Conservation (phyloP, 1,140 invertebrate species). For the Pogonomyrmex barbatus region DNA sequence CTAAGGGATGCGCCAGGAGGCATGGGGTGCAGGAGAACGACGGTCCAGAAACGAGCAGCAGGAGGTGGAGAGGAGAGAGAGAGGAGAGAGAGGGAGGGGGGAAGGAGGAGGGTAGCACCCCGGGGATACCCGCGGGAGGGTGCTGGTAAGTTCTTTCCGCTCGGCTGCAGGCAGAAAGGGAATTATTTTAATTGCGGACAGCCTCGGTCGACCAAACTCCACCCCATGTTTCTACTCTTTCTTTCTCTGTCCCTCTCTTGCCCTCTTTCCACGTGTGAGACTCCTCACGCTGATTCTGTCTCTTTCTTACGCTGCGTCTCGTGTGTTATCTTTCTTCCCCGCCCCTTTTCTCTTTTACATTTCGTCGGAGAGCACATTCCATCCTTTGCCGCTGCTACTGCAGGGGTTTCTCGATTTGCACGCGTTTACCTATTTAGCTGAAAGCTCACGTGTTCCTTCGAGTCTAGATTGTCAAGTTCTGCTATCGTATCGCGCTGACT, state of each 20-base stretch:
- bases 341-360: constrained; percentile 55
- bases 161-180: constrained; percentile 85
- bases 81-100: constrained; percentile 30
- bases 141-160: constrained; percentile 84
- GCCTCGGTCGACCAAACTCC: constrained; percentile 83
- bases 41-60: constrained; percentile 62
- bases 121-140: constrained; percentile 75
- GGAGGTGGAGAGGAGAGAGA: neutral
- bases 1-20: constrained; percentile 61
- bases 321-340: constrained; percentile 54
- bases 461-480: constrained; percentile 62
- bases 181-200: constrained; percentile 87
- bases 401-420: constrained; percentile 58
- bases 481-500: constrained; percentile 15
- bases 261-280: constrained; percentile 65
- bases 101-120: constrained; percentile 72
- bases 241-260: constrained; percentile 55
- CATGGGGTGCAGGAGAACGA: constrained; percentile 17
- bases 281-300: constrained; percentile 61
- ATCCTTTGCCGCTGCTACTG: constrained; percentile 43
- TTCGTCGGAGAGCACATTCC: constrained; percentile 73
- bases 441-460: constrained; percentile 62
- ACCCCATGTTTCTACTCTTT: constrained; percentile 50
- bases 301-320: constrained; percentile 58
- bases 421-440: constrained; percentile 66